A percentile compares a stretch with the other conserved stretches of the same genome.
phyloP scores from a whole-genome alignment of 2,888 invertebrate species.

The Sepioteuthis lessoniana region DNA sequence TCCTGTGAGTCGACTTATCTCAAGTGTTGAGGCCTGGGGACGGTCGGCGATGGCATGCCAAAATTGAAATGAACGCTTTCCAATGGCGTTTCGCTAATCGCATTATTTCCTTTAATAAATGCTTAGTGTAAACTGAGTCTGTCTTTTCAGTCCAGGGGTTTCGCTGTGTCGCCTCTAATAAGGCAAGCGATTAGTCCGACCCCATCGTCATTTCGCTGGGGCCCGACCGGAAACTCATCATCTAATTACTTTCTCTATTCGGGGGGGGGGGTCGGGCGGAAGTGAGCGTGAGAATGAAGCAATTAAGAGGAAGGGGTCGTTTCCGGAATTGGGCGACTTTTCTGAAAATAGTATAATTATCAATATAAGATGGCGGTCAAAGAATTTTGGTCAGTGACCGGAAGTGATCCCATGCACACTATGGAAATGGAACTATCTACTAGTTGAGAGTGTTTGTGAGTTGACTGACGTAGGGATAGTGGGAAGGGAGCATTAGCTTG shows the following conservation, averaged over 20 bases:
- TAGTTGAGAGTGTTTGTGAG: no score
- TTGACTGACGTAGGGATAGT: no score
- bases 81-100: not conserved
- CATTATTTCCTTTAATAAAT: not conserved
- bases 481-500: no score
- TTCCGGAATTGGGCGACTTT: not conserved
- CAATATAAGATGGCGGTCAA: not conserved
- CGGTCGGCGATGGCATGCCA: not conserved
- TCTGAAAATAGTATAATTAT: not conserved
- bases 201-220: not conserved
- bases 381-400: not conserved
- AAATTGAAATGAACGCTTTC: not conserved
- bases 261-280: not conserved
- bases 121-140: constrained; percentile 10
- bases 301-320: not conserved
- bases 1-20: not conserved
- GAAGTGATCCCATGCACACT: not conserved
- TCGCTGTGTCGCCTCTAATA: not conserved
- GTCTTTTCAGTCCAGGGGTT: not conserved
- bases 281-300: no score
- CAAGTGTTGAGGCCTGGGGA: not conserved
- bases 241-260: not conserved
- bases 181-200: constrained; percentile 10
- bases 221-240: constrained; percentile 33
- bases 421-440: not conserved